These are phyloP conservation scores for Leptinotarsa undecemlineata DNA, from an alignment of 1,140 invertebrate species.

Conservation along the genomic window DNA sequence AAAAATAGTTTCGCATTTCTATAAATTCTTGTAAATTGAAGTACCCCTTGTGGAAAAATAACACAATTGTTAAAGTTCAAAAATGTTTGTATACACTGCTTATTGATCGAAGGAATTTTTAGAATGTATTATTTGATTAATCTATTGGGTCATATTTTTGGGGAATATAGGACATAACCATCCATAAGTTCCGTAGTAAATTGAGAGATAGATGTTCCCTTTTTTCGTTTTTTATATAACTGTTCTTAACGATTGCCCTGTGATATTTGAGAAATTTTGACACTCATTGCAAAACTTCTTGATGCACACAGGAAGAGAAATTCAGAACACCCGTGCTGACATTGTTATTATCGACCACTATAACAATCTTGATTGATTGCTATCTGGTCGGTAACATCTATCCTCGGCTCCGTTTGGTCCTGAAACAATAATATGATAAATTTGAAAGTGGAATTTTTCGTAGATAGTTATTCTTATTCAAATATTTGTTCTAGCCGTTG, in stretches of 20 bases:
- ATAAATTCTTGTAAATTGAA: no score
- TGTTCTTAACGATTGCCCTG: slow-evolving; percentile 16
- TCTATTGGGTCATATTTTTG: no score
- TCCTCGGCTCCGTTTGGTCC: slow-evolving; percentile 30
- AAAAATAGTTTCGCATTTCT: no score
- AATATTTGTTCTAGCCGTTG: slow-evolving; percentile 71
- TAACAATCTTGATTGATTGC: slow-evolving; percentile 5
- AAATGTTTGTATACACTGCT: no score
- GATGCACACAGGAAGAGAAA: slow-evolving; percentile 38
- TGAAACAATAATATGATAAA: slow-evolving; percentile 6
- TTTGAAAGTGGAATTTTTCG: neutral
- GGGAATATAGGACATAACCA: no score
- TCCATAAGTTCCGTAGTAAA: no score
- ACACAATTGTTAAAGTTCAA: no score
- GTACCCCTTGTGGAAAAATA: no score
- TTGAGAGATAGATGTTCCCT: no score
- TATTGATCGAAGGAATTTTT: no score
- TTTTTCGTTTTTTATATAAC: neutral
- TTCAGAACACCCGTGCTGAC: slow-evolving; percentile 36
- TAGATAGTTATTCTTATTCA: neutral
- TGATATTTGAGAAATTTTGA: slow-evolving; percentile 34
- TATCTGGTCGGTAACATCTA: slow-evolving; percentile 21
- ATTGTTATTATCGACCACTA: slow-evolving; percentile 11
- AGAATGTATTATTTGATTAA: no score
- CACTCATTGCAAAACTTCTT: slow-evolving; percentile 26